Base-by-base conservation (phyloP, 2,797 vertebrate species). In the Numenius phaeopus region DNA sequence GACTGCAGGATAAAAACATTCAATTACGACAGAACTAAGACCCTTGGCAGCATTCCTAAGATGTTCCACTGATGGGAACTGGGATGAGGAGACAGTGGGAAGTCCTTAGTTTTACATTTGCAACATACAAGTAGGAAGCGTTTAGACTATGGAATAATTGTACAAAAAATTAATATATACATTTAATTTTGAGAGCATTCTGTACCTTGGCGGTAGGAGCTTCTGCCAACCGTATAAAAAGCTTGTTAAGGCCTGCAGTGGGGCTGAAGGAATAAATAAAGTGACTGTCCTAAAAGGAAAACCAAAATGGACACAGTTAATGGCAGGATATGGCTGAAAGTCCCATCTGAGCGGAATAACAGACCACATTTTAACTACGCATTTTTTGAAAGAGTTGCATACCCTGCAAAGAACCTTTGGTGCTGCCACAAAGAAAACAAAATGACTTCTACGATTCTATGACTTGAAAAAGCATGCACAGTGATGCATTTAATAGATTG, bases 201-300 rank as follows among this genome's bases (percentile, higher is more conserved):
- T 89, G 98, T 96, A 99, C 99, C 99, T 99, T 99, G 87, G 99
- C 99, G 94, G 98, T 97, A 54, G 99, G 99, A 8, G 98, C 98
- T 61, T 99, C 99, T 20, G 99, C 98, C 30, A 99, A 96, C 62
- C 99, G 99, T 96, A 99, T 99, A 94, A 99, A 99, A 90, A 99
- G 98, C 95, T 98, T 99, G 98, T 99, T 99, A 97, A 98, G 94
- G 83, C 99, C 99, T 95, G 98, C 98, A 69, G 98, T 96, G 7
- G 99, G 99, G 89, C 98, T 99, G 98, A 99, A 99, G 65, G 99
- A 99, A 98, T 99, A 99, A 98, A 99, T 99, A 98, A 99, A 99
- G 98, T 99, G 99, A 98, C 99, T 99, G 19, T 99, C 99, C 99
- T 99, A 85, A 52, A 97, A 92, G 66, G 65, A 80, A 97, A 83